These are phyloP conservation scores for Notodonta ziczac DNA, from an alignment of 2,888 invertebrate genomes.

Conservation along the genomic window DNA sequence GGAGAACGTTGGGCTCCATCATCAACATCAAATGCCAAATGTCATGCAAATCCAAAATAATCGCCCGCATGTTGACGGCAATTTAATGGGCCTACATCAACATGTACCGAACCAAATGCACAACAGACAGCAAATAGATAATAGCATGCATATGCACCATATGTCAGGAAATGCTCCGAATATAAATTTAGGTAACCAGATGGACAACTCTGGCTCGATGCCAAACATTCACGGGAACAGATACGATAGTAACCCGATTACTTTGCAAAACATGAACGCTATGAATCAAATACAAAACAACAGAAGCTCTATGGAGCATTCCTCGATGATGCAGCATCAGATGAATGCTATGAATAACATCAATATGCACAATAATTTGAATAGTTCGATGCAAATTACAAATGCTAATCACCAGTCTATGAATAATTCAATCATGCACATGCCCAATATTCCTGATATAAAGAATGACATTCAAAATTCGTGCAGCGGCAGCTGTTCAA, in stretches of 20 bases:
- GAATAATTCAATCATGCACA: conserved; percentile 73
- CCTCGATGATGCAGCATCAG: conserved; percentile 76
- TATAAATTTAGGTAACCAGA: conserved; percentile 68
- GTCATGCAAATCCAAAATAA: conserved; percentile 78
- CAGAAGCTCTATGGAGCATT: conserved; percentile 72
- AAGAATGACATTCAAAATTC: conserved; percentile 79
- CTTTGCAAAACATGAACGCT: conserved; percentile 71
- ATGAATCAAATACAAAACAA: conserved; percentile 77
- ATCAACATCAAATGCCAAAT: conserved; percentile 77
- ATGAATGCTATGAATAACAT: conserved; percentile 73
- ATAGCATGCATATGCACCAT: conserved; percentile 77
- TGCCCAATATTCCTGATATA: conserved; percentile 76
- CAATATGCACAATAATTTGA: conserved; percentile 72
- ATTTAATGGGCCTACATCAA: conserved; percentile 75
- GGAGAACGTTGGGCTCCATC: conserved; percentile 71
- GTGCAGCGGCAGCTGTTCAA: conserved; percentile 75
- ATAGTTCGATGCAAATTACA: conserved; percentile 71
- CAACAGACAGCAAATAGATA: conserved; percentile 73
- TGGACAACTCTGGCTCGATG: conserved; percentile 67
- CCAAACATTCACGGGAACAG: conserved; percentile 69
- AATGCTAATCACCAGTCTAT: conserved; percentile 70
- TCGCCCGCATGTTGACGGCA: conserved; percentile 69
- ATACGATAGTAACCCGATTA: conserved; percentile 71
- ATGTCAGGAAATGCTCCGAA: conserved; percentile 65
- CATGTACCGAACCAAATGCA: conserved; percentile 77